Evolutionary conservation across 1,140 invertebrate genomes (phyloP).

Genomic region (Batillaria attramentaria): DNA sequence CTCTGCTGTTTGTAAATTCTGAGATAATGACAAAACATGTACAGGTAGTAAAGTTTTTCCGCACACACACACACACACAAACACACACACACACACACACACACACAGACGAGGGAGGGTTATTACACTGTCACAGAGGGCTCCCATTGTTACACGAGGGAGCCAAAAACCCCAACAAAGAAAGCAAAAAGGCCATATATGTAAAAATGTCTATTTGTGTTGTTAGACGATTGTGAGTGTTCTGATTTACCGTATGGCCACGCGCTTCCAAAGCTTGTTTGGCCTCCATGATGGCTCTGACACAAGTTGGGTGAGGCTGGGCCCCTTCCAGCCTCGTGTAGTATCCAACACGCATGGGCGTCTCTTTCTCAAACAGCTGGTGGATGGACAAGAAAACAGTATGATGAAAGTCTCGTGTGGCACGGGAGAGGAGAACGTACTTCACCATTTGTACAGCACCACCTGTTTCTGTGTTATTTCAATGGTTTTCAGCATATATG

Average conservation of each 20-base stretch:
- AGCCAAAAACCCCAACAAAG: too few relatives aligned
- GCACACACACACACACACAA: too few relatives aligned
- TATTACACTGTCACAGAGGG: too few relatives aligned
- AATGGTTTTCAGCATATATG: too few relatives aligned
- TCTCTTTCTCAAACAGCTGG: conserved; percentile 46
- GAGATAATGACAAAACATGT: background rate
- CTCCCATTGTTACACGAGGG: too few relatives aligned
- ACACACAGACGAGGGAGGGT: too few relatives aligned
- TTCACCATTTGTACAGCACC: background rate
- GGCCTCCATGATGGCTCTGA: conserved; percentile 54
- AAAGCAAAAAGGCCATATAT: background rate
- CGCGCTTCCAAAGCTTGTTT: conserved; percentile 46
- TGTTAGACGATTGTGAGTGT: background rate
- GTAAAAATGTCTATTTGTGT: background rate
- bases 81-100: too few relatives aligned
- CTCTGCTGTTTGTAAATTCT: too few relatives aligned
- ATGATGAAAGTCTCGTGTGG: background rate
- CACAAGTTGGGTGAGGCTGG: conserved; percentile 45
- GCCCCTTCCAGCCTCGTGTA: conserved; percentile 47
- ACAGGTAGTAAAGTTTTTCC: too few relatives aligned
- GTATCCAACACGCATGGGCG: conserved; percentile 48
- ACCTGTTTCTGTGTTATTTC: too few relatives aligned
- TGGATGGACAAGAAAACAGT: too few relatives aligned
- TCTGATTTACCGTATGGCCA: conserved; percentile 59
- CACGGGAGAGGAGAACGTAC: background rate